Evolutionary conservation across 2,113 vertebrate genomes (phyloP).

Genomic region (Apteryx mantelli): DNA sequence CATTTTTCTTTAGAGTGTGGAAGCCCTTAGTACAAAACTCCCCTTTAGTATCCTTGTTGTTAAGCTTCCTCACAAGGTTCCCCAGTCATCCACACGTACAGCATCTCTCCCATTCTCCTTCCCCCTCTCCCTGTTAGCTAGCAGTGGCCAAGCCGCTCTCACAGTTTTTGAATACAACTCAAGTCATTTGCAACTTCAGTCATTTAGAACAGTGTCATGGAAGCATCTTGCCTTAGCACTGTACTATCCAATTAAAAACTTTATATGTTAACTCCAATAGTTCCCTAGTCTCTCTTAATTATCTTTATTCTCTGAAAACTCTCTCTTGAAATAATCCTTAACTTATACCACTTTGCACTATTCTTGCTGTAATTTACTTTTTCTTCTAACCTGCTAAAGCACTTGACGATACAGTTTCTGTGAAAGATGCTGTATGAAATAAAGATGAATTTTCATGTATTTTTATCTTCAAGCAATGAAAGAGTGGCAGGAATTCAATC

Average conservation of each 20-base stretch:
- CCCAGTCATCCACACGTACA: accelerated
- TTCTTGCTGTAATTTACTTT: neutral
- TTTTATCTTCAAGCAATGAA: neutral
- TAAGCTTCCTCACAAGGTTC: neutral
- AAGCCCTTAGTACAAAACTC: neutral
- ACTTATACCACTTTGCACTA: neutral
- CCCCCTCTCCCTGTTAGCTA: neutral
- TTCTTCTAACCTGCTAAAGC: neutral
- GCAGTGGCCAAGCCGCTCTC: accelerated
- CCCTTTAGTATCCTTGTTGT: neutral
- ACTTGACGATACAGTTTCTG: neutral
- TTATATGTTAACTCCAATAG: neutral
- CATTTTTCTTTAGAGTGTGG: neutral
- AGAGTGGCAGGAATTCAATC: neutral
- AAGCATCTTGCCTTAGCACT: neutral
- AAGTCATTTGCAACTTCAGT: neutral
- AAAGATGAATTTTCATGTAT: neutral
- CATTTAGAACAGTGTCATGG: neutral
- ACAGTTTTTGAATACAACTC: no score
- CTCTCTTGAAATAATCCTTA: neutral
- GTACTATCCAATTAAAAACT: neutral
- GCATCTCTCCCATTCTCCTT: neutral
- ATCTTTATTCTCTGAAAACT: neutral
- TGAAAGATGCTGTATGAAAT: neutral
- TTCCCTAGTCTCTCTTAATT: neutral